Conservation (phyloP, 1,140 invertebrate species). For the Dendrolimus kikuchii region DNA sequence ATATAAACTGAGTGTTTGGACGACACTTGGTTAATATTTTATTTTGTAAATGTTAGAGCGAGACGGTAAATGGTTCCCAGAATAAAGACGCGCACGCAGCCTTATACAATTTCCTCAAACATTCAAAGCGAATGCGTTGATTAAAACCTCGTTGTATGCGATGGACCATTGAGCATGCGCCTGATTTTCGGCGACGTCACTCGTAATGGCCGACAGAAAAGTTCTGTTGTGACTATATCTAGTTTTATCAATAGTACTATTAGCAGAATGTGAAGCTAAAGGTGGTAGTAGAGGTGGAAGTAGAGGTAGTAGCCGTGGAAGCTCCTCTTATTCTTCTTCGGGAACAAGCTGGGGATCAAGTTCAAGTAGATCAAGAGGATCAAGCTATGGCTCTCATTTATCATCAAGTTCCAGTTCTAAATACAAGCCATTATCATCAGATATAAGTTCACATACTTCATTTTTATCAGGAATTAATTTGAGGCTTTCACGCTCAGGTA, state of each 20-base stretch:
- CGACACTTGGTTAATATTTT: neutral
- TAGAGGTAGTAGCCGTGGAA: slow-evolving; percentile 4
- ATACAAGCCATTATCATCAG: slow-evolving; percentile 3
- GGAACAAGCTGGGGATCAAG: slow-evolving; percentile 3
- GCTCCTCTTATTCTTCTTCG: slow-evolving; percentile 7
- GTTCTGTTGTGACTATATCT: slow-evolving; percentile 26
- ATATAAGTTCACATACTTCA: slow-evolving; percentile 12
- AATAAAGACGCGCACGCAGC: neutral
- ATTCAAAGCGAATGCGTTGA: slow-evolving; percentile 7
- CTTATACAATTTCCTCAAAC: slow-evolving; percentile 2
- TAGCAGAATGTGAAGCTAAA: slow-evolving; percentile 12
- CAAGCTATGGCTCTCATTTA: slow-evolving; percentile 3
- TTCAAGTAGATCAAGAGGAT: slow-evolving; percentile 1
- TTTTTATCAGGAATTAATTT: slow-evolving; percentile 10
- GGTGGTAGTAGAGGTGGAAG: slow-evolving; percentile 6
- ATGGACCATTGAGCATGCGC: slow-evolving; percentile 9
- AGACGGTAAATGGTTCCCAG: slow-evolving; percentile 10
- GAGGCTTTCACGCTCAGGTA: neutral
- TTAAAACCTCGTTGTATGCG: slow-evolving; percentile 10
- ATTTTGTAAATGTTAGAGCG: neutral
- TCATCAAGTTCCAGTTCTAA: slow-evolving; percentile 12
- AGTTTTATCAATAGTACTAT: slow-evolving; percentile 9
- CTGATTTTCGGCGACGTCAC: slow-evolving; percentile 5
- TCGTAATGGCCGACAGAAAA: slow-evolving; percentile 28
- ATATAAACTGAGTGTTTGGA: too few species aligned